phyloP scores from a whole-genome alignment of 2,113 vertebrate genomes.

The Carollia perspicillata region DNA sequence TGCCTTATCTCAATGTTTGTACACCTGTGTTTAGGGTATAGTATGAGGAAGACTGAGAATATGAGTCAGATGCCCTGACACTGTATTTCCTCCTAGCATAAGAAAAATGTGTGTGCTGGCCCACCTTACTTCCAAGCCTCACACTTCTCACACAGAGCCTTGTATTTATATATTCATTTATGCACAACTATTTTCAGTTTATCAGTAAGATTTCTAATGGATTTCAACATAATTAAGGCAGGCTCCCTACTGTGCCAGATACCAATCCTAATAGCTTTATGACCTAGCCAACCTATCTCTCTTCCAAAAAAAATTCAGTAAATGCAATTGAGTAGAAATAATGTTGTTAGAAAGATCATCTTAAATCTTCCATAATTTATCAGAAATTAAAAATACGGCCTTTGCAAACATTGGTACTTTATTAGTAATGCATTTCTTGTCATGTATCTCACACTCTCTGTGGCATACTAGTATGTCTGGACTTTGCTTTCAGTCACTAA shows the following conservation, averaged over 20 bases:
- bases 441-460: not conserved
- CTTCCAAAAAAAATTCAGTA: not conserved
- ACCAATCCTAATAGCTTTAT: not conserved
- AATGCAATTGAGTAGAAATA: not conserved
- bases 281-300: not conserved
- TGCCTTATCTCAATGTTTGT: not conserved
- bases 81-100: not conserved
- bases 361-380: not conserved
- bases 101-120: not conserved
- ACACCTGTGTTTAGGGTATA: not conserved
- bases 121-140: not conserved
- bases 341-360: not conserved
- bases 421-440: not conserved
- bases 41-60: not conserved
- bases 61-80: constrained; percentile 1
- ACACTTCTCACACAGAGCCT: not conserved
- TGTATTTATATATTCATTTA: not conserved
- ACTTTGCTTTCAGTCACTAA: not conserved
- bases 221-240: not conserved
- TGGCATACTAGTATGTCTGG: not conserved
- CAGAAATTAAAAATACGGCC: not conserved
- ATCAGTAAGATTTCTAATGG: not conserved
- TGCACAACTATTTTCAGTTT: not conserved
- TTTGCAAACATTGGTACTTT: not conserved
- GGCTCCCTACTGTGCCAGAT: not conserved